These are phyloP conservation scores for Pterostichus madidus DNA, from an alignment of 2,888 invertebrate species.

Conservation along the genomic window DNA sequence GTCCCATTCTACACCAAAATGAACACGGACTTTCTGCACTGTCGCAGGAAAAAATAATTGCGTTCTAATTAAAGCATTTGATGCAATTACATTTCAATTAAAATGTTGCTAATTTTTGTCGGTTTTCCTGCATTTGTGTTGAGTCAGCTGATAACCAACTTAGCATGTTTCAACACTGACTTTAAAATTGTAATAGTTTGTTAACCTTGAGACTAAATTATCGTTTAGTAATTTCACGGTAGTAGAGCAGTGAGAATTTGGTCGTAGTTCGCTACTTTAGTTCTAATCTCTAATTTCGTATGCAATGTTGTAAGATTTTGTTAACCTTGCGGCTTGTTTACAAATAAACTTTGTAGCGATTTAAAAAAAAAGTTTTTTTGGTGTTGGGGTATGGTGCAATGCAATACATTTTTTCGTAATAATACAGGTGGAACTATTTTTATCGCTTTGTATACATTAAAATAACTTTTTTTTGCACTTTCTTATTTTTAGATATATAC, in stretches of 20 bases:
- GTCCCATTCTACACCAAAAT: too few relatives aligned
- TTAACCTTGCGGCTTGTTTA: neutral
- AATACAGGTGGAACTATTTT: too few relatives aligned
- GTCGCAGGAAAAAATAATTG: too few relatives aligned
- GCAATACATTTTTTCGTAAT: too few relatives aligned
- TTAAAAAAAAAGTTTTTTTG: neutral
- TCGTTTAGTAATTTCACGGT: slow-evolving; percentile 42
- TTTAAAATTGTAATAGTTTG: neutral
- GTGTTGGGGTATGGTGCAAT: neutral
- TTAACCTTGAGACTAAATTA: slow-evolving; percentile 28
- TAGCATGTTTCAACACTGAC: neutral
- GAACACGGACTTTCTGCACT: too few relatives aligned
- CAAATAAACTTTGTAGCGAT: neutral
- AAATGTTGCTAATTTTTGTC: neutral
- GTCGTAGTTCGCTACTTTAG: neutral
- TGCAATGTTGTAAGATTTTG: slow-evolving; percentile 13
- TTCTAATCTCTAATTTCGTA: slow-evolving; percentile 3
- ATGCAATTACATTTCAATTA: neutral
- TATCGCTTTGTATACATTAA: too few relatives aligned
- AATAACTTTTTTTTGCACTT: too few relatives aligned
- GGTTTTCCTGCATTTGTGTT: too few relatives aligned
- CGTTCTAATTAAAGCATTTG: neutral
- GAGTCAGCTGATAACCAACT: too few relatives aligned
- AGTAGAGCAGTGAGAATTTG: slow-evolving; percentile 8
- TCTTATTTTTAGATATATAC: too few relatives aligned